Evolutionary conservation across 2,888 invertebrate genomes (phyloP), one percentile per base, ranked within the genome.

Genomic region (Melanchra persicariae): DNA sequence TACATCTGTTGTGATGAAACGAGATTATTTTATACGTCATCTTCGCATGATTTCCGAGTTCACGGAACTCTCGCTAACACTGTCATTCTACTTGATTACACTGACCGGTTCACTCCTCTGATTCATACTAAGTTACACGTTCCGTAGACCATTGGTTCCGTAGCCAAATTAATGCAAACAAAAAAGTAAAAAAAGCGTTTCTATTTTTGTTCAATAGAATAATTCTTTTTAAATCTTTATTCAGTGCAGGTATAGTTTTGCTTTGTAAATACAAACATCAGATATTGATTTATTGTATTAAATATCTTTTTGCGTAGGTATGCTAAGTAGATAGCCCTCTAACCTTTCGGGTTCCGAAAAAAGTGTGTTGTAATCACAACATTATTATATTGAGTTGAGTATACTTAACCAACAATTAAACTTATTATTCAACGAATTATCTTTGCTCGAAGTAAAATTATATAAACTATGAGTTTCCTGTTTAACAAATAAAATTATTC

Each of bases 1-100:
- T 22, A 49, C 17, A 47, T n/a, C 15, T 26, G 10, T 10, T 43
- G 10, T 10, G 17, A 30, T 22, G 17, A 17, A 65, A 47, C 47
- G 15, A 60, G 61, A 26, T 40, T 49, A 47, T 26, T 47, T 47
- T 12, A 26, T 26, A 47, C 37, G 15, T n/a, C n/a, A 64, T 7
- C n/a, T 47, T 66, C 4, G 37, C n/a, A 22, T 43, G 10, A 43
- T 43, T 51, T 43, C 9, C 9, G 45, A 60, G 65, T 66, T 66
- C 65, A 60, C 24, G 7, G 34, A 60, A 24, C n/a, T 59, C 24
- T 45, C n/a, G 34, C 59, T 12, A 58, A 12, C 22, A 45, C 26
- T 45, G 6, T 34, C 26, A 17, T 24, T 58, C 26, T n/a, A 43
- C 19, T 30, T 59, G 24, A 47, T 60, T 64, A 4, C 10, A 49